Conservation (phyloP, 2,113 vertebrate species). For the Pteronura brasiliensis region DNA sequence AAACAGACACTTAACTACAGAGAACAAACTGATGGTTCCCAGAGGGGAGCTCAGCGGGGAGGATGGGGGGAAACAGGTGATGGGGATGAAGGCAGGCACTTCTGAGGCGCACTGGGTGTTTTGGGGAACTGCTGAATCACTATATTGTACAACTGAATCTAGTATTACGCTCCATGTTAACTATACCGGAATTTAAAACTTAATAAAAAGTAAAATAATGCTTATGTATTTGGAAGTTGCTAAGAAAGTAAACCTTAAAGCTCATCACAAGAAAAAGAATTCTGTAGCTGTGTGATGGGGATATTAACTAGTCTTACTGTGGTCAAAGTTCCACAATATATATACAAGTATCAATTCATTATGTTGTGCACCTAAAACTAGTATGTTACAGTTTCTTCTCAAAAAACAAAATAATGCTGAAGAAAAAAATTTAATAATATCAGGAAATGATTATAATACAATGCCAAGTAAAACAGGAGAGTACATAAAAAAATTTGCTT, state of each 20-base stretch:
- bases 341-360: background rate
- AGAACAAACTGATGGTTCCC: background rate
- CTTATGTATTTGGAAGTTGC: background rate
- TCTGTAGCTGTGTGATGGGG: background rate
- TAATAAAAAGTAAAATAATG: background rate
- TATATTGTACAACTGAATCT: background rate
- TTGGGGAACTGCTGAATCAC: background rate
- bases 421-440: background rate
- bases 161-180: background rate
- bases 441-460: background rate
- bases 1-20: background rate
- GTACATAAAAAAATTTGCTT: background rate
- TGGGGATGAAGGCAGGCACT: background rate
- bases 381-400: background rate
- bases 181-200: background rate
- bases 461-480: background rate
- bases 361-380: background rate
- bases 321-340: background rate
- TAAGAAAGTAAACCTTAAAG: background rate
- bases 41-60: background rate
- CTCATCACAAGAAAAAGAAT: background rate
- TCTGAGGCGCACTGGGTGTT: background rate
- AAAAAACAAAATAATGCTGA: background rate
- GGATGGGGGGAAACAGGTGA: background rate
- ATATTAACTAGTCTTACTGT: background rate